Conservation (phyloP, 1,140 invertebrate genomes). For the Bombus picipes region DNA sequence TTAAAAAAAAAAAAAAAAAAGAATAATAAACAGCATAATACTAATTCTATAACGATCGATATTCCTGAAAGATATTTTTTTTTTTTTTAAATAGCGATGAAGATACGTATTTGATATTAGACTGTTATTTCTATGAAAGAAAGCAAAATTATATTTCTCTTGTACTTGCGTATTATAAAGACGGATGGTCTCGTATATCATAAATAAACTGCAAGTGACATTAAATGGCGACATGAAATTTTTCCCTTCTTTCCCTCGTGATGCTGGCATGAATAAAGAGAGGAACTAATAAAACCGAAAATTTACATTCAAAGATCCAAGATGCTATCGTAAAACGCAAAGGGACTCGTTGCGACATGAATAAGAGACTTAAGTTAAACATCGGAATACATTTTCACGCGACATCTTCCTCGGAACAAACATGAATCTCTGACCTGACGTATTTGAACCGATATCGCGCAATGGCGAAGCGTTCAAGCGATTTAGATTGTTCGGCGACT, state of each 20-base stretch:
- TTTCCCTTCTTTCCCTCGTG: background rate
- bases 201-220: background rate
- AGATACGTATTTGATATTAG: background rate
- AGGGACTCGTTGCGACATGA: background rate
- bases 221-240: background rate
- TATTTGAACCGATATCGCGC: background rate
- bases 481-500: constrained; percentile 30
- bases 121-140: background rate
- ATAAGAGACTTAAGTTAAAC: background rate
- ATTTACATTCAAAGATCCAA: background rate
- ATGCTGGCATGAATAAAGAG: background rate
- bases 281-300: background rate
- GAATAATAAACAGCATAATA: too few relatives aligned
- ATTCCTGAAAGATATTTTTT: too few relatives aligned
- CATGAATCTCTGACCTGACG: background rate
- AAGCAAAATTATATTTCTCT: background rate
- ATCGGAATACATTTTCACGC: background rate
- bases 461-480: constrained; percentile 4
- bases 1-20: too few relatives aligned
- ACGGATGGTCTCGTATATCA: background rate
- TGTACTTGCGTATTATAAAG: background rate
- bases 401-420: background rate
- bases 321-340: background rate
- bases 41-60: too few relatives aligned
- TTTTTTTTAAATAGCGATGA: too few relatives aligned